These are phyloP conservation scores for Regulus satrapa DNA, from an alignment of 2,113 vertebrate species.

Conservation along the genomic window DNA sequence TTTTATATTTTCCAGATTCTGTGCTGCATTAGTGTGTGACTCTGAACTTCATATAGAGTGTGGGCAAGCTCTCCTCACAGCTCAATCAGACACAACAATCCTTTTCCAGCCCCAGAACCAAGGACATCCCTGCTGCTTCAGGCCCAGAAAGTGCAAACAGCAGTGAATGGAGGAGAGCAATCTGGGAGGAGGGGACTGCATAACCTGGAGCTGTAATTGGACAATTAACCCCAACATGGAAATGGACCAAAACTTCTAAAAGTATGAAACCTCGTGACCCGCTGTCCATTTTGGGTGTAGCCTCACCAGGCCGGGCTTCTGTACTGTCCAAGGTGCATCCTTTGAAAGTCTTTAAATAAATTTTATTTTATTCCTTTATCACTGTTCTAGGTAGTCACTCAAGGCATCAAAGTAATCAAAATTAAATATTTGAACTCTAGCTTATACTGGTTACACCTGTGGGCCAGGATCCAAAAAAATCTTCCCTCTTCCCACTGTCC, in stretches of 20 bases:
- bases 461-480: background rate
- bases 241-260: background rate
- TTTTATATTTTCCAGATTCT: background rate
- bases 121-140: background rate
- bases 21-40: background rate
- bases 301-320: accelerated
- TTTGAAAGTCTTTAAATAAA: background rate
- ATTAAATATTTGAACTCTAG: background rate
- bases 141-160: background rate
- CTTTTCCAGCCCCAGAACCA: background rate
- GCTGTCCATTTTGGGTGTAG: background rate
- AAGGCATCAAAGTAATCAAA: background rate
- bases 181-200: background rate
- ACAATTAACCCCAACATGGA: no score
- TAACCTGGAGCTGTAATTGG: background rate
- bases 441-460: background rate
- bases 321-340: background rate
- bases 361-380: background rate
- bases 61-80: background rate
- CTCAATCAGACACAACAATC: background rate
- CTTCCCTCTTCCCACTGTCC: background rate
- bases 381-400: background rate
- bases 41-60: background rate
- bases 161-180: background rate
- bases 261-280: background rate